Percentiles rank a stretch among this genome's conserved stretches.
phyloP scores from a whole-genome alignment of 2,888 invertebrate genomes.

The Philaethria dido region DNA sequence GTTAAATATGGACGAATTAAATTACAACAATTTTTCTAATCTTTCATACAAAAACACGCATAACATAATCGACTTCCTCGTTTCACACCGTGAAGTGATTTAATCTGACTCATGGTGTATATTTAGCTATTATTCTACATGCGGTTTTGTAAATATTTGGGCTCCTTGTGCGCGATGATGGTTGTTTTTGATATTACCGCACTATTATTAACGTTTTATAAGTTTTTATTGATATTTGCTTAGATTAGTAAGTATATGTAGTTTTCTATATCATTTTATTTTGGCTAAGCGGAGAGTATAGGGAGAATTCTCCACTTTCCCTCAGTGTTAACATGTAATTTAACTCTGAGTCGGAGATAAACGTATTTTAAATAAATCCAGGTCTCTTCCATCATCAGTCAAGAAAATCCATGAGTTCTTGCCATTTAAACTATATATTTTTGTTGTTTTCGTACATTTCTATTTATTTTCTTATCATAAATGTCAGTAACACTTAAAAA shows the following conservation, averaged over 20 bases:
- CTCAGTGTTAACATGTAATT: too few species aligned
- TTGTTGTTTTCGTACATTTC: too few species aligned
- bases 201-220: neutral
- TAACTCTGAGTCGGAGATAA: too few species aligned
- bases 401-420: too few species aligned
- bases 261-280: too few species aligned
- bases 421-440: too few species aligned
- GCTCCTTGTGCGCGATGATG: neutral
- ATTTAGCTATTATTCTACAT: slow-evolving; percentile 29
- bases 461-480: too few species aligned
- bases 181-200: neutral
- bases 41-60: slow-evolving; percentile 13
- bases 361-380: too few species aligned
- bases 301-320: too few species aligned
- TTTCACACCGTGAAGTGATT: slow-evolving; percentile 19
- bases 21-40: slow-evolving; percentile 5
- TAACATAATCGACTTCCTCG: slow-evolving; percentile 25
- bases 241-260: neutral
- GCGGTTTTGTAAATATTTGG: slow-evolving; percentile 29
- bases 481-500: too few species aligned
- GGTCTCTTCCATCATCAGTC: too few species aligned
- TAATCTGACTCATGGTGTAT: slow-evolving; percentile 25
- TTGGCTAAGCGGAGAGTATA: too few species aligned
- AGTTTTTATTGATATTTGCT: neutral
- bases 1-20: slow-evolving; percentile 4